These are phyloP conservation scores for Alexandromys oeconomus DNA, from an alignment of 2,797 vertebrate genomes.

Conservation along the genomic window DNA sequence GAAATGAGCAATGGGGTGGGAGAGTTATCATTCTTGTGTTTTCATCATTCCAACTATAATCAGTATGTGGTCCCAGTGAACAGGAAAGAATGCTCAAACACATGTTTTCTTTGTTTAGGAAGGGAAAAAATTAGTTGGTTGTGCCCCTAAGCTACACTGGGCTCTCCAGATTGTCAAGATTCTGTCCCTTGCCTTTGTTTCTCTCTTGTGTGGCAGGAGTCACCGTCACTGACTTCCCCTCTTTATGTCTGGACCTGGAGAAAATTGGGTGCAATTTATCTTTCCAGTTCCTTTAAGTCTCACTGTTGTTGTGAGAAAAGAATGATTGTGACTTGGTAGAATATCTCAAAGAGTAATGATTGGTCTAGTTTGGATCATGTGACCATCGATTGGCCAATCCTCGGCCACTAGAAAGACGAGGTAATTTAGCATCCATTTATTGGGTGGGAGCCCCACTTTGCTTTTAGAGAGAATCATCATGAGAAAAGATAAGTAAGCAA, in stretches of 20 bases:
- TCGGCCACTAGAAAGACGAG: neutral
- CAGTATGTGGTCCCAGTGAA: neutral
- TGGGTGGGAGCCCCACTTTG: neutral
- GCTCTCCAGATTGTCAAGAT: neutral
- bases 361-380: slow-evolving; percentile 31
- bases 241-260: neutral
- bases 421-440: neutral
- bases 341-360: neutral
- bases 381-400: neutral
- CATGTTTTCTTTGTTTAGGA: neutral
- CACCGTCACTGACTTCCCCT: neutral
- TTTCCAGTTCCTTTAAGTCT: neutral
- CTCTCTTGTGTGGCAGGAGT: neutral
- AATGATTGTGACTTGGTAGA: neutral
- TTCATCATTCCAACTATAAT: neutral
- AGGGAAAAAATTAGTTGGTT: neutral
- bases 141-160: neutral
- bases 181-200: slow-evolving; percentile 9
- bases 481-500: neutral
- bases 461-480: neutral
- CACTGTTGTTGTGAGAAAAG: neutral
- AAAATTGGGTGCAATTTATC: neutral
- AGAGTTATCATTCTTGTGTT: neutral
- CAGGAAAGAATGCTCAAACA: slow-evolving; percentile 38
- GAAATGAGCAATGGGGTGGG: neutral